A percentile compares a stretch with the other conserved stretches of the same genome.
phyloP scores from a whole-genome alignment of 2,113 vertebrate genomes.

The Alectura lathami region DNA sequence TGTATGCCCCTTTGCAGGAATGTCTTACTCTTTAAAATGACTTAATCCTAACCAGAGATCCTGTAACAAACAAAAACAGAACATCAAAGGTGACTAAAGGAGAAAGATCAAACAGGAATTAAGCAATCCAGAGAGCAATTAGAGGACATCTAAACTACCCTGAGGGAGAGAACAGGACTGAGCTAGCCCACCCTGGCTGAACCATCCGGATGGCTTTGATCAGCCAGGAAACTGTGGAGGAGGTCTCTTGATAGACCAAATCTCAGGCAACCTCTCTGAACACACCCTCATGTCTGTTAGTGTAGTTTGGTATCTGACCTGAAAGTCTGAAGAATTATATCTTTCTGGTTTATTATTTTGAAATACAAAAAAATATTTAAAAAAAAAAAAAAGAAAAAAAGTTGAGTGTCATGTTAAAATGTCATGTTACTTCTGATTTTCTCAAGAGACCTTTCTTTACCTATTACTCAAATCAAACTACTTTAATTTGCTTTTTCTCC shows the following conservation, averaged over 20 bases:
- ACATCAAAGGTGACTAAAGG: conserved; percentile 45
- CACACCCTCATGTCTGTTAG: not conserved
- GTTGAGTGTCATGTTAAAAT: not conserved
- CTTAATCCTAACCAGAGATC: conserved; percentile 2
- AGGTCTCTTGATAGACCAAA: not conserved
- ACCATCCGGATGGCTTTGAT: not conserved
- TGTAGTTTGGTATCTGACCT: not conserved
- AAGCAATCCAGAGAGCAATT: conserved; percentile 10
- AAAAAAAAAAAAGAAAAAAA: not conserved
- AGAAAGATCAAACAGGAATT: conserved; percentile 37
- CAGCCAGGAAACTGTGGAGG: not conserved
- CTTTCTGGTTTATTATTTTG: not conserved
- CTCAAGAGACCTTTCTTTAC: not conserved
- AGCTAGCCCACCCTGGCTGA: conserved; percentile 3
- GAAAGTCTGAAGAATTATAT: not conserved
- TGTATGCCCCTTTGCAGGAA: not conserved
- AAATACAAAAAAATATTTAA: not conserved
- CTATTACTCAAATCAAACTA: not conserved
- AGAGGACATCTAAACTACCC: conserved; percentile 28
- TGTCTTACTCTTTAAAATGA: not conserved
- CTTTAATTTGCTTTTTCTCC: not conserved
- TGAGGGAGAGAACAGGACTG: not conserved
- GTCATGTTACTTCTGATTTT: not conserved
- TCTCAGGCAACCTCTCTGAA: not conserved
- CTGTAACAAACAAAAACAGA: conserved; percentile 25